These are phyloP conservation scores for Drosophila santomea DNA, from an alignment of 1,140 invertebrate genomes.

Conservation along the genomic window DNA sequence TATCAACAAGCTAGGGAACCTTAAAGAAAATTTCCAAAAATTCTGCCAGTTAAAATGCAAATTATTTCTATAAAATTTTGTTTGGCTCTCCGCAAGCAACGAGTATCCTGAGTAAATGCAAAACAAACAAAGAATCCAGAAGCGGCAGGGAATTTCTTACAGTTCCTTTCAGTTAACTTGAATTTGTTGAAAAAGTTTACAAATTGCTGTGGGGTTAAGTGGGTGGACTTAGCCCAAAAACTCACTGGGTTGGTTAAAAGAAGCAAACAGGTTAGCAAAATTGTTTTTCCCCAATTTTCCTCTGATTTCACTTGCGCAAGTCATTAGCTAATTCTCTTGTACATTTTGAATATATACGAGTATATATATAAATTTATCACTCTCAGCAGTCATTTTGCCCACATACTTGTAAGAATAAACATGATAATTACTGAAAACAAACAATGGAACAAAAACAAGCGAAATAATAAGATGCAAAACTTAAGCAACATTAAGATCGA, in stretches of 20 bases:
- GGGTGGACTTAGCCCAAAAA: conserved; percentile 1
- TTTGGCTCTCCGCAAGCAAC: neutral
- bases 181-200: conserved; percentile 25
- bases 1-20: conserved; percentile 4
- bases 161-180: conserved; percentile 26
- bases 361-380: conserved; percentile 36
- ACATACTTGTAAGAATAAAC: conserved; percentile 42
- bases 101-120: neutral
- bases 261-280: conserved; percentile 15
- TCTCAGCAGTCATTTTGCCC: conserved; percentile 33
- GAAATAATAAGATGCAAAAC: conserved; percentile 33
- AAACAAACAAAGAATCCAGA: conserved; percentile 14
- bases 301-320: conserved; percentile 17
- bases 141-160: conserved; percentile 11
- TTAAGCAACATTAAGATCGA: conserved; percentile 45
- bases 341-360: conserved; percentile 37
- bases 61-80: conserved; percentile 19
- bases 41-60: conserved; percentile 27
- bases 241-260: conserved; percentile 4
- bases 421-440: conserved; percentile 35
- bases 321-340: conserved; percentile 47
- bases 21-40: neutral
- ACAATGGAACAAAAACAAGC: conserved; percentile 36
- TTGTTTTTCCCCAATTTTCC: conserved; percentile 19
- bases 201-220: conserved; percentile 21